These are phyloP conservation scores for Forbesichthys agassizii DNA, from an alignment of 2,113 vertebrate species.

Conservation along the genomic window DNA sequence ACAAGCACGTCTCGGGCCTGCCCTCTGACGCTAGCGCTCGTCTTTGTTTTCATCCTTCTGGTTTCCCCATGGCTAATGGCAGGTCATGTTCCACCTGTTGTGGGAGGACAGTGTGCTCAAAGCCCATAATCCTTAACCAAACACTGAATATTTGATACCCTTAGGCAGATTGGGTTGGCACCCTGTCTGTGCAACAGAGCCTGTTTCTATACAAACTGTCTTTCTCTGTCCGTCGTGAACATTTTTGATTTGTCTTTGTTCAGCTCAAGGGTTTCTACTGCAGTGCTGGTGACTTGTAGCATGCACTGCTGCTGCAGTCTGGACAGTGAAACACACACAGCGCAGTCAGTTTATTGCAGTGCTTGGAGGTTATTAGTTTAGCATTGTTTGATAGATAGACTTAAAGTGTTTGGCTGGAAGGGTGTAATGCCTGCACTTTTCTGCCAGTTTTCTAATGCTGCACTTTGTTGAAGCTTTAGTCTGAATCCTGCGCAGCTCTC, in stretches of 20 bases:
- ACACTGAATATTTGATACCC: conserved; percentile 78
- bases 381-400: neutral
- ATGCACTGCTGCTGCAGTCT: neutral
- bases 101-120: conserved; percentile 48
- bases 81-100: conserved; percentile 76
- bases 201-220: conserved; percentile 32
- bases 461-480: conserved; percentile 5
- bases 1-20: too few relatives aligned
- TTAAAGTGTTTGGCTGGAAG: neutral
- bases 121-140: conserved; percentile 71
- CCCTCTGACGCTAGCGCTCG: conserved; percentile 31
- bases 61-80: conserved; percentile 65
- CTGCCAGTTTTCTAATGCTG: conserved; percentile 2
- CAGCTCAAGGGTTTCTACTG: neutral
- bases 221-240: conserved; percentile 3
- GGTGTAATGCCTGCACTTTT: neutral
- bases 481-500: neutral
- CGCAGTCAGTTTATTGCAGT: too few relatives aligned
- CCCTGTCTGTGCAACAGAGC: conserved; percentile 24
- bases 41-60: conserved; percentile 69
- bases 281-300: neutral
- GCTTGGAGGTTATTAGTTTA: too few relatives aligned
- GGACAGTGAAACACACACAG: conserved; percentile 5
- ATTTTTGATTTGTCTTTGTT: neutral
- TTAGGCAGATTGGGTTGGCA: conserved; percentile 38